These are phyloP conservation scores for Sceliomorpha sp. DNA, from an alignment of 2,888 invertebrate species.

Conservation along the genomic window DNA sequence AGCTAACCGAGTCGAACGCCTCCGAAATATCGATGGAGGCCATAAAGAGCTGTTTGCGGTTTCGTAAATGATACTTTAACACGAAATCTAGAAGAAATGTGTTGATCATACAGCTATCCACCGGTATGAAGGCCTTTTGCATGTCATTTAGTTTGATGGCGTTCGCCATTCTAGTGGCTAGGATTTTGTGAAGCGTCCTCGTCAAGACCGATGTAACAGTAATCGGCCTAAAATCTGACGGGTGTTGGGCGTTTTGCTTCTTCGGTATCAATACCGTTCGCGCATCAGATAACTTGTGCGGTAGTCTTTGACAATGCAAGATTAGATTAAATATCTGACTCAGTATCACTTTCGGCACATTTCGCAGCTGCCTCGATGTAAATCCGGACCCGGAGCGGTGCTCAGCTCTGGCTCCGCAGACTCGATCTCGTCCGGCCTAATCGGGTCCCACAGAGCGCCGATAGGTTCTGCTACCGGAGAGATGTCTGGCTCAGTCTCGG, in stretches of 20 bases:
- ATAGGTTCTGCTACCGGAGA: not conserved
- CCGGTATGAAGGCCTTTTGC: not conserved
- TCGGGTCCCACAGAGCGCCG: slow-evolving; percentile 28
- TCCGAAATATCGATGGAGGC: slow-evolving; percentile 45
- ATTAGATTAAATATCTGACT: slow-evolving; percentile 43
- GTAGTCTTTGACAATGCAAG: not conserved
- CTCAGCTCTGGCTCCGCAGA: no score
- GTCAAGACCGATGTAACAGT: slow-evolving; percentile 1
- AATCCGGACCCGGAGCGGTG: no score
- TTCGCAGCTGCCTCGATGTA: slow-evolving; percentile 21
- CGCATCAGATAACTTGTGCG: not conserved
- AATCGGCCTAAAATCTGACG: not conserved
- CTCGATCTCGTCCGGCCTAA: no score
- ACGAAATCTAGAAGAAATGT: not conserved
- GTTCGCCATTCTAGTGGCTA: not conserved
- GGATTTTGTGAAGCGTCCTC: not conserved
- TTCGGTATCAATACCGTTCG: slow-evolving; percentile 1
- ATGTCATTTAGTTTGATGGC: not conserved
- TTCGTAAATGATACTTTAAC: not conserved
- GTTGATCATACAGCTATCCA: not conserved
- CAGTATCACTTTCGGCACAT: slow-evolving; percentile 24
- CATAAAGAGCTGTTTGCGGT: slow-evolving; percentile 1
- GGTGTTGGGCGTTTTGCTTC: not conserved
- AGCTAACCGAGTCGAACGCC: slow-evolving; percentile 47
- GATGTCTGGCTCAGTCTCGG: no score